Evolutionary conservation across 2,113 vertebrate species (phyloP).

Genomic region (Tauraco erythrolophus): DNA sequence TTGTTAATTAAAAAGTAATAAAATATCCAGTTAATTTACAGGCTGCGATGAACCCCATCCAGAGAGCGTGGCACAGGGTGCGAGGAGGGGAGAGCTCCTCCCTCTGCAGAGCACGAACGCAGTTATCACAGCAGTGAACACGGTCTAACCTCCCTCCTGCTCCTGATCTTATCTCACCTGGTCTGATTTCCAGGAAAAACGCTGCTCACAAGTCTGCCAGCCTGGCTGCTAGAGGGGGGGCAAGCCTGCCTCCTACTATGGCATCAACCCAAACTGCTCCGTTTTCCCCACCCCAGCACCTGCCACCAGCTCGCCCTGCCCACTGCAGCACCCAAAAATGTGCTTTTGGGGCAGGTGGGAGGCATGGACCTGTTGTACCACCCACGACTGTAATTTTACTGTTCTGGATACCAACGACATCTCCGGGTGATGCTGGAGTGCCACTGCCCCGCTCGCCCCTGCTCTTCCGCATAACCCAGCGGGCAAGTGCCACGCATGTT

Average conservation of each 20-base stretch:
- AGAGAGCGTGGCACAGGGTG: background rate
- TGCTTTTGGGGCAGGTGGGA: background rate
- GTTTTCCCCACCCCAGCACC: background rate
- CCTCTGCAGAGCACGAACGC: background rate
- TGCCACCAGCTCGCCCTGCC: background rate
- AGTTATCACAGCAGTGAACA: background rate
- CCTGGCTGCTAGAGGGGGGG: accelerated
- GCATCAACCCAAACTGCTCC: accelerated
- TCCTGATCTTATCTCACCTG: background rate
- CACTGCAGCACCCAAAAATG: background rate
- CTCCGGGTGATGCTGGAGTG: background rate
- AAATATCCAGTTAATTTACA: background rate
- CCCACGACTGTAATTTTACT: background rate
- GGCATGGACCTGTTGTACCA: background rate
- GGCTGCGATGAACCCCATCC: background rate
- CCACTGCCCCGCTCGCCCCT: background rate
- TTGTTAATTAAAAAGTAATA: slow-evolving; percentile 42
- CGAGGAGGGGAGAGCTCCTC: background rate
- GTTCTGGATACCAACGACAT: accelerated
- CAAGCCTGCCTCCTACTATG: accelerated
- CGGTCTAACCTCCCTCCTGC: background rate
- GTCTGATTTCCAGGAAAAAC: background rate
- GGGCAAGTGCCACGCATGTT: background rate
- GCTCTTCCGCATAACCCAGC: accelerated
- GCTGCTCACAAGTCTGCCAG: background rate